Conservation (phyloP, 2,797 vertebrate species). For the Sphenopsis melanotis region DNA sequence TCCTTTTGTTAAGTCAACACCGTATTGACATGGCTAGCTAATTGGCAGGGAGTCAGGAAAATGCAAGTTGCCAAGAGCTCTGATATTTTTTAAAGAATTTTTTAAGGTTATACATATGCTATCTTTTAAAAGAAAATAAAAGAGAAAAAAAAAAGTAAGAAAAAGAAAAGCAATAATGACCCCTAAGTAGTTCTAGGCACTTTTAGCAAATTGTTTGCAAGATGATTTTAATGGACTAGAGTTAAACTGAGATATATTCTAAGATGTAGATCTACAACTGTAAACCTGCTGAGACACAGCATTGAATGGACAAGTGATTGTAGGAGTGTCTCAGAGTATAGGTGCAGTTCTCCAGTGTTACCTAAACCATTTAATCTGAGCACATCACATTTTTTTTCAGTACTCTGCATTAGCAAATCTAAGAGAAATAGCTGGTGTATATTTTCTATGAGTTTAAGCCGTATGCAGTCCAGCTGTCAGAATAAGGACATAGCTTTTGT, state of each 20-base stretch:
- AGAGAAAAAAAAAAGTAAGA: conserved; percentile 20
- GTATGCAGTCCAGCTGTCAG: conserved; percentile 73
- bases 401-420: conserved; percentile 68
- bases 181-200: conserved; percentile 78
- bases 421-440: conserved; percentile 69
- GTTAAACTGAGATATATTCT: conserved; percentile 60
- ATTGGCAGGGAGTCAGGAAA: conserved; percentile 78
- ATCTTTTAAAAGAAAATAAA: conserved; percentile 77
- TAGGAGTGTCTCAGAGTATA: conserved; percentile 60
- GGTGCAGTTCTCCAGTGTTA: conserved; percentile 71
- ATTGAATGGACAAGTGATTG: conserved; percentile 55
- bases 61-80: conserved; percentile 77
- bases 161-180: conserved; percentile 79
- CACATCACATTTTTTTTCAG: conserved; percentile 60
- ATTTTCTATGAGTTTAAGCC: conserved; percentile 74
- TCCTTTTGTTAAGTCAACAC: conserved; percentile 72
- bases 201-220: conserved; percentile 78
- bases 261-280: conserved; percentile 58
- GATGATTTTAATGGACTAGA: conserved; percentile 74
- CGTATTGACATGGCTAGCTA: conserved; percentile 74
- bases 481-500: conserved; percentile 69
- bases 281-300: conserved; percentile 52
- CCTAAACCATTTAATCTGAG: conserved; percentile 70
- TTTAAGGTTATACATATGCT: conserved; percentile 75
- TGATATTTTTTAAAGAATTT: conserved; percentile 80